A percentile compares a stretch with the other conserved stretches of the same genome.
phyloP scores from a whole-genome alignment of 1,140 invertebrate species.

The Pogonognathellus flavescens region DNA sequence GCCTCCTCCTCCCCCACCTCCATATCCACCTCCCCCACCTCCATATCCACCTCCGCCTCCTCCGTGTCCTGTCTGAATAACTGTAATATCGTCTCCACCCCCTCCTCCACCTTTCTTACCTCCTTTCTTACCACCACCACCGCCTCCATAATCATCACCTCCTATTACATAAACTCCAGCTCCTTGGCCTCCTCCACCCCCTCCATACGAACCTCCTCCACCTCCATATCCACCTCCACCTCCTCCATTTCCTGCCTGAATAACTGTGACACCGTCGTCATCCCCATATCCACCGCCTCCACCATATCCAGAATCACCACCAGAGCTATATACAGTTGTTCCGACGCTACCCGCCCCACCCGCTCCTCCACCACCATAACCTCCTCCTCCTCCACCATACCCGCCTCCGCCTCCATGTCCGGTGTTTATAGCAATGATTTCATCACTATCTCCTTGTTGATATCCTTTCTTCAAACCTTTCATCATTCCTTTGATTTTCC shows the following conservation, averaged over 20 bases:
- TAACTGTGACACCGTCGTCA: constrained; percentile 4
- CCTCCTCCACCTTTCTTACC: constrained; percentile 22
- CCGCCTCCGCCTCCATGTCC: constrained; percentile 29
- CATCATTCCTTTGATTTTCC: constrained; percentile 45
- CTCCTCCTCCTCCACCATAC: background rate
- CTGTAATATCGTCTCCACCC: background rate
- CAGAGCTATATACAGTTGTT: background rate
- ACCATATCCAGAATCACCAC: background rate
- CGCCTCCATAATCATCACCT: constrained; percentile 6
- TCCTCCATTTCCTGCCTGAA: background rate
- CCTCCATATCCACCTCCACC: constrained; percentile 31
- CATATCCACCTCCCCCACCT: constrained; percentile 11
- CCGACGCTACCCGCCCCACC: background rate
- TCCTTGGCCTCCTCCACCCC: background rate
- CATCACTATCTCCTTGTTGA: constrained; percentile 42
- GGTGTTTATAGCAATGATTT: constrained; percentile 31
- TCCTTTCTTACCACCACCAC: constrained; percentile 39
- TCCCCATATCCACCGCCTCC: constrained; percentile 7
- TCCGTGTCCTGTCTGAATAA: constrained; percentile 21
- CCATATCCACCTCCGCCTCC: background rate
- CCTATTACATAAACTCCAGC: constrained; percentile 14
- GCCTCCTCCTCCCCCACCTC: constrained; percentile 28
- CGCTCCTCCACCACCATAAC: background rate
- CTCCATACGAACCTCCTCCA: constrained; percentile 7
- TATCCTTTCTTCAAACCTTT: constrained; percentile 57